Evolutionary conservation across 2,113 vertebrate species (phyloP).

Genomic region (Diphyllodes magnificus): DNA sequence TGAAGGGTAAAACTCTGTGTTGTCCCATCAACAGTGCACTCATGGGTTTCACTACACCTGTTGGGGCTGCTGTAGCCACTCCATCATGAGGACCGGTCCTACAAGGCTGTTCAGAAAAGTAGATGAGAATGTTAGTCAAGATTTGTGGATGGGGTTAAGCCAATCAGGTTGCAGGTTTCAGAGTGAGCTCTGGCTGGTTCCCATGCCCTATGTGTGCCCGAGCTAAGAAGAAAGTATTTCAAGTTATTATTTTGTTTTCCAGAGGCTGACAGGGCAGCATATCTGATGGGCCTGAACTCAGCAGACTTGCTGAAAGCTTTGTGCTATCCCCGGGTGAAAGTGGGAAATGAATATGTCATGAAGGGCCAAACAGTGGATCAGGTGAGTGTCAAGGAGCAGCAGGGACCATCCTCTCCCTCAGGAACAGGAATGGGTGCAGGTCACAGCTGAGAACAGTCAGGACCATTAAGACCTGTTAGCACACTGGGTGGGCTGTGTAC

Average conservation of each 20-base stretch:
- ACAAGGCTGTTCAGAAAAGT: background rate
- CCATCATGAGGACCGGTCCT: background rate
- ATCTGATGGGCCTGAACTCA: slow-evolving; percentile 77
- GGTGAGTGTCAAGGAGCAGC: slow-evolving; percentile 32
- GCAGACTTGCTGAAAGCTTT: slow-evolving; percentile 75
- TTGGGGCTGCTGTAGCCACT: background rate
- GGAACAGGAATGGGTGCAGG: background rate
- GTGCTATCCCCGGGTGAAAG: slow-evolving; percentile 76
- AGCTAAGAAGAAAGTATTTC: background rate
- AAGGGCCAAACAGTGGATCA: slow-evolving; percentile 78
- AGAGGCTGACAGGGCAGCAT: slow-evolving; percentile 78
- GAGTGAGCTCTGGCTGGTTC: background rate
- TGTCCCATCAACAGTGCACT: background rate
- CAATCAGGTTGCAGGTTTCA: background rate
- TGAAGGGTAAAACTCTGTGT: background rate
- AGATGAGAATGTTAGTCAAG: background rate
- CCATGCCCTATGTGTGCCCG: background rate
- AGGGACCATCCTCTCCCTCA: background rate
- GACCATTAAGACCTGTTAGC: background rate
- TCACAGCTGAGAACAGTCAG: background rate
- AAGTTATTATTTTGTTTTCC: background rate
- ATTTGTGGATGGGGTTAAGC: background rate
- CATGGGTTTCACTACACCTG: background rate
- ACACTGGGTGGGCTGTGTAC: background rate
- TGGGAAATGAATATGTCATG: slow-evolving; percentile 74